A percentile compares a stretch with the other conserved stretches of the same genome.
These are phyloP conservation scores for Takifugu ocellatus DNA, from an alignment of 2,797 vertebrate species.

Conservation along the genomic window DNA sequence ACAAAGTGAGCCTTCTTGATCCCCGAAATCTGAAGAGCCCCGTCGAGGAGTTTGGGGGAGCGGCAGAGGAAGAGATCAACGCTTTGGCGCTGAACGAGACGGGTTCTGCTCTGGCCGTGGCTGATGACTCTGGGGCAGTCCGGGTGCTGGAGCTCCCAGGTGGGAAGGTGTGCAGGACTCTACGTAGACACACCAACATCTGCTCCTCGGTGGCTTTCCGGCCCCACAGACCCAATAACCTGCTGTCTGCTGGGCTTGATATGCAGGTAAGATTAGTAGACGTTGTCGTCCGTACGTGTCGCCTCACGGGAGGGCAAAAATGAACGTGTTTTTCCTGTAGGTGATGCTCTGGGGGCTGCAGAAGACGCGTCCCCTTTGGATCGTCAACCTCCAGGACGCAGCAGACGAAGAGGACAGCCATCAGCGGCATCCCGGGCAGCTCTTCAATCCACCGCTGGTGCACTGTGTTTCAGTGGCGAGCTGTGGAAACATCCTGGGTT, in stretches of 20 bases:
- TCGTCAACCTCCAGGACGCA: conserved; percentile 84
- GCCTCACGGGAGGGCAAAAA: too few relatives aligned
- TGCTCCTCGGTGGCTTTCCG: conserved; percentile 91
- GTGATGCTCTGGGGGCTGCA: conserved; percentile 94
- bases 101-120: conserved; percentile 80
- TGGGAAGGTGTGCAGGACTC: conserved; percentile 81
- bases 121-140: conserved; percentile 88
- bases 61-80: conserved; percentile 93
- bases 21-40: conserved; percentile 76
- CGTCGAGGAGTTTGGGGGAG: conserved; percentile 66
- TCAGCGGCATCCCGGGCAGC: conserved; percentile 75
- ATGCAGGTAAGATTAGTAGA: conserved; percentile 85
- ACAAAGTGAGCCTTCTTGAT: conserved; percentile 82
- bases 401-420: conserved; percentile 62
- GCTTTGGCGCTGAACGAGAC: conserved; percentile 83
- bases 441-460: conserved; percentile 91
- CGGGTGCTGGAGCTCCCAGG: conserved; percentile 85
- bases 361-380: conserved; percentile 90
- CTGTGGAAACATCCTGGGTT: conserved; percentile 86
- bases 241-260: conserved; percentile 93
- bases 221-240: conserved; percentile 88
- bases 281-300: neutral
- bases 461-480: conserved; percentile 86
- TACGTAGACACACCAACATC: conserved; percentile 92
- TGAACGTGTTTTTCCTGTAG: conserved; percentile 56